Conservation (phyloP, 2,888 invertebrate genomes). For the Phyllotreta cruciferae region DNA sequence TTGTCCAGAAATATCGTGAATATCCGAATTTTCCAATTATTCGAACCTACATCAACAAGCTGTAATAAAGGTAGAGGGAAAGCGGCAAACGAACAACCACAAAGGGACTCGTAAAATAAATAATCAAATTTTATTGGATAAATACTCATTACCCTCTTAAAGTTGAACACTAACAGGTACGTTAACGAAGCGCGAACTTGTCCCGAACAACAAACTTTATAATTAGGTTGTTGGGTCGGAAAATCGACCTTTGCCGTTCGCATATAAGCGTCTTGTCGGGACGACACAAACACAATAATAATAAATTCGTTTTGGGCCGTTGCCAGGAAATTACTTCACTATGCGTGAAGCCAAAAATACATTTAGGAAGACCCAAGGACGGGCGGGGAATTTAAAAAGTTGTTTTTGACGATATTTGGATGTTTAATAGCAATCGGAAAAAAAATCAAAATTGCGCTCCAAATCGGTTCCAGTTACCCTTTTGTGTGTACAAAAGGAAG, state of each 20-base stretch:
- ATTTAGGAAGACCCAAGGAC: slow-evolving; percentile 18
- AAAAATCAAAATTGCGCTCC: no score
- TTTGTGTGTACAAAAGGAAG: no score
- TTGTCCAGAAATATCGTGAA: no score
- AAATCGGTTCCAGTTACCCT: no score
- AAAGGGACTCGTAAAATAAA: no score
- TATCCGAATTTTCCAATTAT: no score
- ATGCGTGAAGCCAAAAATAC: slow-evolving; percentile 24
- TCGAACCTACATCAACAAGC: no score
- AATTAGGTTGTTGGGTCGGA: slow-evolving; percentile 20
- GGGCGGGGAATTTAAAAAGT: slow-evolving; percentile 14
- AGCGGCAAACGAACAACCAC: no score
- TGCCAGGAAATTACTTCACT: slow-evolving; percentile 26
- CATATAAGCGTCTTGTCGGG: slow-evolving; percentile 10
- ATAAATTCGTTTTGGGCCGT: slow-evolving; percentile 43
- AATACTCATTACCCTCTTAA: slow-evolving; percentile 14
- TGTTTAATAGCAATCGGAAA: no score
- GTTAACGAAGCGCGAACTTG: slow-evolving; percentile 14
- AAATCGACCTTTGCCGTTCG: slow-evolving; percentile 19
- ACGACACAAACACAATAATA: slow-evolving; percentile 40
- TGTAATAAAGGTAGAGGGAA: no score
- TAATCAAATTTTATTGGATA: slow-evolving; percentile 4
- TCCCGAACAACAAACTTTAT: slow-evolving; percentile 19
- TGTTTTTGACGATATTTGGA: background rate
- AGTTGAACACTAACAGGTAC: slow-evolving; percentile 12